Base-by-base conservation (phyloP, 2,797 vertebrate species). In the Smutsia temminckii region DNA sequence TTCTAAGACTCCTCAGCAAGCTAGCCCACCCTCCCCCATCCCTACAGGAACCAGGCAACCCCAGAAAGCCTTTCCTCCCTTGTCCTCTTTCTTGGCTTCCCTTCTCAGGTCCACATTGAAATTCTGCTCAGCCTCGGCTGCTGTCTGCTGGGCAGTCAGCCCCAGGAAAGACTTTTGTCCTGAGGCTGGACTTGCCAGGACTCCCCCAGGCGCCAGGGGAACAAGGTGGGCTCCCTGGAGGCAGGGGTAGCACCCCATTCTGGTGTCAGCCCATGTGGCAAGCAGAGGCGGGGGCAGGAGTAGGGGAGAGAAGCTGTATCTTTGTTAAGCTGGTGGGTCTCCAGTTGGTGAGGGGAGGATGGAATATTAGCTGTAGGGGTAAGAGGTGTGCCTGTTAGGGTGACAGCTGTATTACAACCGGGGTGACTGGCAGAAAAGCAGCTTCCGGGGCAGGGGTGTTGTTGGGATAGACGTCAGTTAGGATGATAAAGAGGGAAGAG, bases 61-160 rank as follows among this genome's bases (percentile, higher is more conserved):
- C 85, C 92, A 86, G 88, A 92, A 90, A 96, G 80, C 94, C 89
- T 88, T 81, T 32, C 86, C 77, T 96, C 75, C 83, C 93, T 72
- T 46, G 71, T 83, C 69, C 96, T 85, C 29, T 85, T 88, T 96
- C 94, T 95, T 97, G 92, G 96, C 95, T 92, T 80, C 79, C 75
- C 75, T 95, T 79, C 69, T 90, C 83, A 93, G 92, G 95, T 57
- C 90, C 91, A 79, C 97, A 97, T 96, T 97, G 75, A 96, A 96
- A 97, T 97, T 97, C 97, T 42, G 93, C 95, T 97, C 97, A 97
- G 97, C 95, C 93, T 92, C 34, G 20, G 95, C 95, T 95, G 92
- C 95, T 96, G 97, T 97, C 96, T 97, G 95, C 95, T 85, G 95
- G 96, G 96, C 96, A 96, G 72, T 93, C 96, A 92, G 96, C 93